phyloP scores from a whole-genome alignment of 2,888 invertebrate species.

The Villa cingulata region DNA sequence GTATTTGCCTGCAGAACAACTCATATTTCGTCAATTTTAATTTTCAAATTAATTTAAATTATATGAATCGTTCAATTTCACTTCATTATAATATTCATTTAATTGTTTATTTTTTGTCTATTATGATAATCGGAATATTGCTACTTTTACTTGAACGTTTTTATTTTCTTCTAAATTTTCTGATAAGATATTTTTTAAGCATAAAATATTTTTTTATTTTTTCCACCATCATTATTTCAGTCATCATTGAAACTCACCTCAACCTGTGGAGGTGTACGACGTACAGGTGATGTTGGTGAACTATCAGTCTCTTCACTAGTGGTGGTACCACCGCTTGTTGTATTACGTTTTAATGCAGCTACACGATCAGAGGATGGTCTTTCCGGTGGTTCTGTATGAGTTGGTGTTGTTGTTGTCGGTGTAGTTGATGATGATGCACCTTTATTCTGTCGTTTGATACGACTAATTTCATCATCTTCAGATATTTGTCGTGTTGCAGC shows the following conservation, averaged over 20 bases:
- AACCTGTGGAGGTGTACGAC: conserved; percentile 56
- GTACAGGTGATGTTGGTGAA: conserved; percentile 45
- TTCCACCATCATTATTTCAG: conserved; percentile 9
- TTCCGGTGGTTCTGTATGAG: conserved; percentile 37
- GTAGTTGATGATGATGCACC: conserved; percentile 45
- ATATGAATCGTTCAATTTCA: too few relatives aligned
- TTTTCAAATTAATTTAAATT: too few relatives aligned
- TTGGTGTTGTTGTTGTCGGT: conserved; percentile 41
- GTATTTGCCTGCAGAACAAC: too few relatives aligned
- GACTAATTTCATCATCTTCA: conserved; percentile 80
- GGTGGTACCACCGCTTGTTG: conserved; percentile 20
- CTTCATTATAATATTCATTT: too few relatives aligned
- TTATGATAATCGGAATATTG: too few relatives aligned
- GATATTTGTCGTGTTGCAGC: conserved; percentile 66
- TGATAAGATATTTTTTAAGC: too few relatives aligned
- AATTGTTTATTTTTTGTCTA: too few relatives aligned
- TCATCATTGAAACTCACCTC: conserved; percentile 52
- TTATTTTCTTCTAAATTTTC: too few relatives aligned
- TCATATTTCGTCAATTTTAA: too few relatives aligned
- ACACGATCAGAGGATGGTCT: conserved; percentile 40
- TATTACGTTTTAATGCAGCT: conserved; percentile 36
- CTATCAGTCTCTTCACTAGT: conserved; percentile 45
- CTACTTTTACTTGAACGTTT: too few relatives aligned
- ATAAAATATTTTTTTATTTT: too few relatives aligned
- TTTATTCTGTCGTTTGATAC: conserved; percentile 78